These are phyloP conservation scores for Hephaestus fuliginosus DNA, from an alignment of 2,797 vertebrate genomes.

Conservation along the genomic window DNA sequence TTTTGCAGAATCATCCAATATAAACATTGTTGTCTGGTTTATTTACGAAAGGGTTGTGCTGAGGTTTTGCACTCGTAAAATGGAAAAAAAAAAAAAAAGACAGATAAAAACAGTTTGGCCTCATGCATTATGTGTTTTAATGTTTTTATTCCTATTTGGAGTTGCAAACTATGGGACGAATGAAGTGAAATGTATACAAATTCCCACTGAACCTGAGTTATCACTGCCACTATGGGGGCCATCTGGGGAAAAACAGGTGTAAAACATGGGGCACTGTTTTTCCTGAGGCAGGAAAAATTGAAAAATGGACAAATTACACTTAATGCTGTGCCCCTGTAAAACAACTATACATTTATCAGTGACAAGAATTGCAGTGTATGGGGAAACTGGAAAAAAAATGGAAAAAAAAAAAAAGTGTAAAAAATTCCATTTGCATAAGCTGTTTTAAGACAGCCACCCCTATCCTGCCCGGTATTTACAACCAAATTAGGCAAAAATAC, in stretches of 20 bases:
- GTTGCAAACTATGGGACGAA: neutral
- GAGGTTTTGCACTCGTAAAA: neutral
- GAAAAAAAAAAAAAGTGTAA: too few species aligned
- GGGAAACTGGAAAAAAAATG: too few species aligned
- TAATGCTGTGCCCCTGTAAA: neutral
- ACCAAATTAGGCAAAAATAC: neutral
- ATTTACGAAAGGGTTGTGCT: neutral
- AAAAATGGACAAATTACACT: neutral
- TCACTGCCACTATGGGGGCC: too few species aligned
- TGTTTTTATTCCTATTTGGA: neutral
- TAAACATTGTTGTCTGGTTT: neutral
- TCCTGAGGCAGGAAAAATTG: neutral
- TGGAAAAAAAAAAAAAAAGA: neutral
- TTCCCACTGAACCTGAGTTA: neutral
- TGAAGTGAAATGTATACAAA: neutral
- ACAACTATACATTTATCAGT: neutral
- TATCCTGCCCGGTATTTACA: neutral
- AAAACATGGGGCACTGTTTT: neutral
- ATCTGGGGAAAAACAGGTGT: neutral
- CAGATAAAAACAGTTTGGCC: neutral
- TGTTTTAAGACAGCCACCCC: too few species aligned
- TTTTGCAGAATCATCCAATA: neutral
- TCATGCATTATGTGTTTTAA: neutral
- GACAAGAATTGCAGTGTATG: too few species aligned
- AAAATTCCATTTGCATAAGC: neutral